Conservation (phyloP, 2,888 invertebrate genomes). For the Coelinius sp. region DNA sequence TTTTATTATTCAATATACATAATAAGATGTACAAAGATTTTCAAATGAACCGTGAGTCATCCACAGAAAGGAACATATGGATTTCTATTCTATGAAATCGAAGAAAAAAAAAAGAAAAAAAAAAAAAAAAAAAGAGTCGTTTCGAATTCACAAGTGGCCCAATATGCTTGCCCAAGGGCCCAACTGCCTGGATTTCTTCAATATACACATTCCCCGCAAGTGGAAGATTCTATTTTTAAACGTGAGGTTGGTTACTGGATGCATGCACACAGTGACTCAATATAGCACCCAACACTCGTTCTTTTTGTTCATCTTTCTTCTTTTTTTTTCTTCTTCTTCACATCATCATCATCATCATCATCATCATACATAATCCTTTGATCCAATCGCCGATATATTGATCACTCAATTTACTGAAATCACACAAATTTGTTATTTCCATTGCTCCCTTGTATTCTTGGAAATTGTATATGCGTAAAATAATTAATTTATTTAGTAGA, state of each 20-base stretch:
- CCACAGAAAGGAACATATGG: neutral
- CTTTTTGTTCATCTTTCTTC: constrained; percentile 52
- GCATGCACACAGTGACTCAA: constrained; percentile 62
- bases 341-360: constrained; percentile 20
- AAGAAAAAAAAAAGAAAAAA: neutral
- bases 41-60: neutral
- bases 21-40: neutral
- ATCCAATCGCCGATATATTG: neutral
- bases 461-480: neutral
- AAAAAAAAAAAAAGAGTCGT: constrained; percentile 17
- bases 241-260: constrained; percentile 65
- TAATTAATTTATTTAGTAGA: neutral
- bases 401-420: too few species aligned
- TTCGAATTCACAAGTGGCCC: constrained; percentile 25
- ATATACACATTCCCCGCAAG: constrained; percentile 51
- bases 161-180: constrained; percentile 23
- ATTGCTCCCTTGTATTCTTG: neutral
- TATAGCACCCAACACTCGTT: constrained; percentile 64
- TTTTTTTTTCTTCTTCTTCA: constrained; percentile 39
- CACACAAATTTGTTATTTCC: too few species aligned
- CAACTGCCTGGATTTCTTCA: constrained; percentile 57
- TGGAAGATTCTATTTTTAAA: constrained; percentile 67
- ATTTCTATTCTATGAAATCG: neutral
- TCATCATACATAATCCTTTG: too few species aligned
- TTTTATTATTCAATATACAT: neutral